phyloP scores from a whole-genome alignment of 2,113 vertebrate species.

The Cyprinus carpio region DNA sequence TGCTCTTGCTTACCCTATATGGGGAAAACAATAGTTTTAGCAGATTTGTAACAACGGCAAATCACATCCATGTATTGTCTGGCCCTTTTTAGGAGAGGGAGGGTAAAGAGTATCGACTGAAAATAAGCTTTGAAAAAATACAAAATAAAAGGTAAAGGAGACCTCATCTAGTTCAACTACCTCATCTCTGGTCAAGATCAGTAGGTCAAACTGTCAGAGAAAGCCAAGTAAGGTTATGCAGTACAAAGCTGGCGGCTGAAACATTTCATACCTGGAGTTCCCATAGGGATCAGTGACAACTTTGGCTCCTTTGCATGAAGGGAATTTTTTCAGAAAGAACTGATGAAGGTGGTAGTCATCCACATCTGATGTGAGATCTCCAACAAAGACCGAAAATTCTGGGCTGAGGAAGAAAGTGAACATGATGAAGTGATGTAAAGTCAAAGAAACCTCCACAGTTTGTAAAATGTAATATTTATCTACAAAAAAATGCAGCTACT shows the following conservation, averaged over 20 bases:
- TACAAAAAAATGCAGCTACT: not conserved
- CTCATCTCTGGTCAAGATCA: conserved; percentile 24
- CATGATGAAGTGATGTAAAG: not conserved
- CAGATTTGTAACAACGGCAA: conserved; percentile 66
- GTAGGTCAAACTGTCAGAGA: not conserved
- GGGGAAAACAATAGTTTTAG: conserved; percentile 85
- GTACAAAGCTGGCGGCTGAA: not conserved
- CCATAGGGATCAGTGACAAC: conserved; percentile 88
- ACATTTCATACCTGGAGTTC: conserved; percentile 82
- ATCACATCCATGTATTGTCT: conserved; percentile 58
- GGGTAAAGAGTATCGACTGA: conserved; percentile 38
- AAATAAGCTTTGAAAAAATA: conserved; percentile 34
- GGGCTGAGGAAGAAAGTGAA: conserved; percentile 69
- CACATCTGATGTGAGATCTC: conserved; percentile 87
- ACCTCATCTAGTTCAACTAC: conserved; percentile 25
- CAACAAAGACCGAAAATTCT: conserved; percentile 89
- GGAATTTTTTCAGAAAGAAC: conserved; percentile 87
- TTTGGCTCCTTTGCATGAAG: conserved; percentile 90
- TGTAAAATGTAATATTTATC: not conserved
- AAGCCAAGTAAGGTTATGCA: conserved; percentile 10
- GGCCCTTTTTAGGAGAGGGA: conserved; percentile 27
- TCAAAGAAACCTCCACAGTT: not conserved
- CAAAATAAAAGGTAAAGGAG: conserved; percentile 22
- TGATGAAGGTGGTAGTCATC: conserved; percentile 90
- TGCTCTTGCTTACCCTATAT: conserved; percentile 85